These are phyloP conservation scores for Sceliomorpha sp. DNA, from an alignment of 2,888 invertebrate species.

Conservation along the genomic window DNA sequence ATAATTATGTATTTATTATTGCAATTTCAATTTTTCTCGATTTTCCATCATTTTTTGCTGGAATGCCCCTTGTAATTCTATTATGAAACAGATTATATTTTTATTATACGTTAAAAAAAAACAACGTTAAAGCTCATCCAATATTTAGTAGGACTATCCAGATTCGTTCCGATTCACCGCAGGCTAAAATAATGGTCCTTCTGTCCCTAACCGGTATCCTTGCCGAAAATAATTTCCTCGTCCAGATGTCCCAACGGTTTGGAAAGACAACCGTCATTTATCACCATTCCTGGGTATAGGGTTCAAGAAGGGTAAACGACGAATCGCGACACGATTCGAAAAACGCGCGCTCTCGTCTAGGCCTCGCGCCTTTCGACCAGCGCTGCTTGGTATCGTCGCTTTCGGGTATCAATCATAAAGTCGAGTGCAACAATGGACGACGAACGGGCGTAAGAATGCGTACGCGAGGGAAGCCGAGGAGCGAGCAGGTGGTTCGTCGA, in stretches of 20 bases:
- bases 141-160: no score
- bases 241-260: constrained; percentile 21
- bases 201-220: constrained; percentile 19
- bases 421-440: neutral
- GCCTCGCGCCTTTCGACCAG: neutral
- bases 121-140: no score
- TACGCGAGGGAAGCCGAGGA: constrained; percentile 4
- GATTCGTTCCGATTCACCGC: neutral
- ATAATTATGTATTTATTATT: no score
- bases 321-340: no score
- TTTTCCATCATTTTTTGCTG: no score
- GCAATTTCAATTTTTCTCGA: no score
- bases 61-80: no score
- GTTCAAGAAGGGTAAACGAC: constrained; percentile 18
- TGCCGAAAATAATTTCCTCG: constrained; percentile 19
- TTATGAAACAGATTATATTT: no score
- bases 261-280: constrained; percentile 15
- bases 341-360: no score
- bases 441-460: constrained; percentile 17
- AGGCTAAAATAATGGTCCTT: constrained; percentile 13
- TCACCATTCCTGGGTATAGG: constrained; percentile 17
- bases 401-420: neutral
- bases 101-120: no score
- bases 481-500: constrained; percentile 28
- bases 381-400: neutral